Base-by-base conservation (phyloP, 37 sponge, comb jelly and placozoan genomes). In the Spongia lamella region DNA sequence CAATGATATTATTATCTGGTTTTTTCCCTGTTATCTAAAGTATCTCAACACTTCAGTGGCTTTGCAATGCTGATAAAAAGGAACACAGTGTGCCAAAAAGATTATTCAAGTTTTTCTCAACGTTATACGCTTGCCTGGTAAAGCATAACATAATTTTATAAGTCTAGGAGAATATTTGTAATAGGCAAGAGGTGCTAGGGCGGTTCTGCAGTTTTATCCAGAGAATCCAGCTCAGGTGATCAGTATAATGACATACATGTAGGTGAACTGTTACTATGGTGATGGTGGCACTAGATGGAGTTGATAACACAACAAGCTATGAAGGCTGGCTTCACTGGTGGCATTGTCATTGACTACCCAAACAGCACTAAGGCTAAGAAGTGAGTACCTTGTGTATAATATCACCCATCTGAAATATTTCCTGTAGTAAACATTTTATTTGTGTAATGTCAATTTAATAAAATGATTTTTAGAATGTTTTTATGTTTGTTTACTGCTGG, bases 181-280 rank as follows among this genome's bases (percentile, higher is more conserved):
- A n/a, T 73, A 95, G 96, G 69, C 73, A 14, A 68, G 93, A 32
- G 99, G 99, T 17, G 89, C 89, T 1, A 78, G 81, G 29, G 99
- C 99, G 38, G 99, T 98, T 67, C 92, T 98, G 49, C 99, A 98
- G 83, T 83, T 98, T 30, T 98, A 98, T 64, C 99, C 99, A 9
- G 99, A 98, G 66, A 95, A 95, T 33, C 86, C 99, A 20, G 88
- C 79, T 21, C 94, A 93, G 79, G 86, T 85, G n/a, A 1, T 5
- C 4, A 31, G 3, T 5, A 37, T 62, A 36, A n/a, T 16, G 24
- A 3, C 11, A 9, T 1, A 3, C 3, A 20, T 25, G 6, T 9
- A 5, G 1, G 2, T 35, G 29, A 2, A 1, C 0, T 29, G 61
- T 60, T 38, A 38, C 25, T 75, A 0, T 60, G n/a, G 25, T 3